phyloP scores from a whole-genome alignment of 2,113 vertebrate species.

The Melierax canorus region DNA sequence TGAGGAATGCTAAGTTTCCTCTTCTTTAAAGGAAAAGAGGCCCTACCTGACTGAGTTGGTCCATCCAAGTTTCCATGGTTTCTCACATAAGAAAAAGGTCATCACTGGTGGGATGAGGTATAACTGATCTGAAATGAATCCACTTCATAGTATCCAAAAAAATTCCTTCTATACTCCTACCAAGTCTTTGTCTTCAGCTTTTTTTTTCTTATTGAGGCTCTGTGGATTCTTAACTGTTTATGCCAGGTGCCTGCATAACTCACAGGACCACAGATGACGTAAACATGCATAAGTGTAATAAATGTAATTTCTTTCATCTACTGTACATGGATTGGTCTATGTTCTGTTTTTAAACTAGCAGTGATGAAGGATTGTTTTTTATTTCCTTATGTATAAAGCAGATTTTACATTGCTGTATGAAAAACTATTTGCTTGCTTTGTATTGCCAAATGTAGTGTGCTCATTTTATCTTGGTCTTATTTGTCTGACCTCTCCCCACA shows the following conservation, averaged over 20 bases:
- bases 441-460: background rate
- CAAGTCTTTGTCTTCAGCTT: background rate
- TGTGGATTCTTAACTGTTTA: background rate
- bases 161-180: background rate
- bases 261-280: background rate
- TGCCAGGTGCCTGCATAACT: background rate
- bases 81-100: background rate
- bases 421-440: background rate
- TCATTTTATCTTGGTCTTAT: background rate
- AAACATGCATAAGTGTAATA: background rate
- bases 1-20: conserved; percentile 37
- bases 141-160: background rate
- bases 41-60: background rate
- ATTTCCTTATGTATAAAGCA: background rate
- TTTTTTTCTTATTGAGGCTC: background rate
- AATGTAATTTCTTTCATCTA: background rate
- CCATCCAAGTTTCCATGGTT: conserved; percentile 40
- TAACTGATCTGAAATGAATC: background rate
- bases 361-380: background rate
- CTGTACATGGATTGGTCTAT: background rate
- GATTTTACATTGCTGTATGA: background rate
- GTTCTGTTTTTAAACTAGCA: background rate
- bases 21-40: conserved; percentile 18
- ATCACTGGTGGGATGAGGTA: background rate
- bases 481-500: background rate